Conservation (phyloP, 2,113 vertebrate genomes). For the Gobio gobio region DNA sequence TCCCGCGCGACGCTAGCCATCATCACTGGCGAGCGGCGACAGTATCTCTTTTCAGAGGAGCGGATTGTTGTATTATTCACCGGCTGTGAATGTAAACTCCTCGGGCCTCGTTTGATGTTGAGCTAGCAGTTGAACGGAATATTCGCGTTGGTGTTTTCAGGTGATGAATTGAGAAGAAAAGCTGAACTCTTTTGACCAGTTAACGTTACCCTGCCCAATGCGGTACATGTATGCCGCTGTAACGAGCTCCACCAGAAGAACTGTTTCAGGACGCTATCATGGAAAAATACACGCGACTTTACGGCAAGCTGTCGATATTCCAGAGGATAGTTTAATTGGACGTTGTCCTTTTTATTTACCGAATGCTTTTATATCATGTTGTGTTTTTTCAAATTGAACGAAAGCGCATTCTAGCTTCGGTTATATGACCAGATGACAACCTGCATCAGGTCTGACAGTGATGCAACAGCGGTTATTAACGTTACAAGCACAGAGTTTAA, state of each 20-base stretch:
- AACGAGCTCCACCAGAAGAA: neutral
- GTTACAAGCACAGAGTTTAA: neutral
- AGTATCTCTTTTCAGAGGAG: neutral
- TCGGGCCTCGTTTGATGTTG: neutral
- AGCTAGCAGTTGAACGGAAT: neutral
- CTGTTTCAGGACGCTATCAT: neutral
- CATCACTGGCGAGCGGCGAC: constrained; percentile 37
- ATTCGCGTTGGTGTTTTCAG: neutral
- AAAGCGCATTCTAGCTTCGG: neutral
- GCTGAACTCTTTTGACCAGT: neutral
- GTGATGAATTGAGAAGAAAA: neutral
- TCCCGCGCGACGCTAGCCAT: constrained; percentile 43
- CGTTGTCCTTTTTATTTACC: neutral
- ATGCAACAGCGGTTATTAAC: constrained; percentile 6
- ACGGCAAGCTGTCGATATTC: neutral
- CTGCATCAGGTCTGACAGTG: neutral
- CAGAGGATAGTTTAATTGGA: neutral
- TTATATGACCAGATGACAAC: constrained; percentile 6
- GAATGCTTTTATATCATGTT: neutral
- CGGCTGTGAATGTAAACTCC: neutral
- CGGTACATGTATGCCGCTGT: neutral
- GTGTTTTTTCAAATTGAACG: neutral
- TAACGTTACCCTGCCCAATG: constrained; percentile 7
- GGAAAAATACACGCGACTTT: neutral
- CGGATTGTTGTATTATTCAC: neutral